Conservation (phyloP, 1,140 invertebrate genomes). For the Choristoneura fumiferana region DNA sequence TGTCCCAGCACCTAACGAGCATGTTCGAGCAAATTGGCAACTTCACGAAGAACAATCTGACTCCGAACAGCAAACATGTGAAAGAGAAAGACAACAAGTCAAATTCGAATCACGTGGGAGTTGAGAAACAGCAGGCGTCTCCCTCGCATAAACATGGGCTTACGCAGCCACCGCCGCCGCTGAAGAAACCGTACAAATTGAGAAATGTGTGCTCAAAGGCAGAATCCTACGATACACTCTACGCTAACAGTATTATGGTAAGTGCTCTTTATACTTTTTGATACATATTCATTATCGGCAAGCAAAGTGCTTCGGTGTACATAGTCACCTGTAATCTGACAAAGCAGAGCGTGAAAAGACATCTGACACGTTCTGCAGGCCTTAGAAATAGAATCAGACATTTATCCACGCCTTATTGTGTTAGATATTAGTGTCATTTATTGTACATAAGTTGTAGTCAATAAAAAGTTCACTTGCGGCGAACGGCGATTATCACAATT, state of each 20-base stretch:
- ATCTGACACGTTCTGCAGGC: too few relatives aligned
- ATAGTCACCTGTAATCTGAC: too few relatives aligned
- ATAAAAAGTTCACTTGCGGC: too few relatives aligned
- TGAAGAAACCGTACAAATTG: conserved; percentile 73
- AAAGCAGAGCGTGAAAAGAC: too few relatives aligned
- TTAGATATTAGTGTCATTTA: too few relatives aligned
- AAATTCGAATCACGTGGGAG: conserved; percentile 51
- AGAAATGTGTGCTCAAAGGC: conserved; percentile 66
- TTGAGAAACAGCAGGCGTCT: conserved; percentile 46
- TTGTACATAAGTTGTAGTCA: too few relatives aligned
- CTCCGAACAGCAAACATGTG: conserved; percentile 60
- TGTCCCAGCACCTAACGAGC: conserved; percentile 73
- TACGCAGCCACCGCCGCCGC: conserved; percentile 43
- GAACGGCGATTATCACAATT: too few relatives aligned
- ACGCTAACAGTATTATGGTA: conserved; percentile 63
- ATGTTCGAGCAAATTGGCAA: conserved; percentile 78
- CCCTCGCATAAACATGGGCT: conserved; percentile 50
- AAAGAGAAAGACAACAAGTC: conserved; percentile 64
- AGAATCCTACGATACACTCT: conserved; percentile 68
- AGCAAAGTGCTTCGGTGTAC: too few relatives aligned
- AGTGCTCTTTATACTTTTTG: conserved; percentile 40
- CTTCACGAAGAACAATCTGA: conserved; percentile 76
- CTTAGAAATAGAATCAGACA: too few relatives aligned
- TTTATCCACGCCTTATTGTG: too few relatives aligned
- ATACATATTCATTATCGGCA: too few relatives aligned